These are phyloP conservation scores for Accipiter virgatus DNA, from an alignment of 2,113 vertebrate genomes.

Conservation along the genomic window DNA sequence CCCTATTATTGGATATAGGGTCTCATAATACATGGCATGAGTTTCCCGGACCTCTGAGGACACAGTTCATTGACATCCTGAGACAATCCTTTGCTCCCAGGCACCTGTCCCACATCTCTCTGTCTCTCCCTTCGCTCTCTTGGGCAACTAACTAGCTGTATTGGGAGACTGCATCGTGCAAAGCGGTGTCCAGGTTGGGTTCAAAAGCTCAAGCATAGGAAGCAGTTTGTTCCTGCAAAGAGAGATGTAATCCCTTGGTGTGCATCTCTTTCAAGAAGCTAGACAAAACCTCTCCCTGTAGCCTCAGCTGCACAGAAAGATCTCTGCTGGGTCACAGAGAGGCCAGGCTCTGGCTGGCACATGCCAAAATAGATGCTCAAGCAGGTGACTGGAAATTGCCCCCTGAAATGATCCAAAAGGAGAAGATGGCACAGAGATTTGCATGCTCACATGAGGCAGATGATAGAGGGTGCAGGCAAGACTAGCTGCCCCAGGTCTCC, in stretches of 20 bases:
- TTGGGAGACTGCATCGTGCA: background rate
- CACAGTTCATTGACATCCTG: background rate
- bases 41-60: background rate
- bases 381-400: background rate
- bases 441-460: background rate
- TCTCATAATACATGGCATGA: background rate
- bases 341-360: accelerated
- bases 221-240: background rate
- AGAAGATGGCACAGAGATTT: background rate
- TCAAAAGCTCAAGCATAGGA: background rate
- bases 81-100: background rate
- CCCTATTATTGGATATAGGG: accelerated
- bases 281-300: background rate
- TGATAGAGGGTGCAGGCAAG: background rate
- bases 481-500: background rate
- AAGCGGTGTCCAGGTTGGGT: background rate
- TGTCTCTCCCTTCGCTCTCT: accelerated
- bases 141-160: background rate
- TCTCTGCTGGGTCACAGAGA: background rate
- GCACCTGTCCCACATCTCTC: background rate
- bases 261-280: background rate
- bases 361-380: background rate
- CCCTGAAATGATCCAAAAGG: background rate
- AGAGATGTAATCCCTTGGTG: background rate
- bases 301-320: background rate